Evolutionary conservation across 2,113 vertebrate species (phyloP), one percentile per base, ranked within the genome.

Genomic region (Mormoops blainvillei): DNA sequence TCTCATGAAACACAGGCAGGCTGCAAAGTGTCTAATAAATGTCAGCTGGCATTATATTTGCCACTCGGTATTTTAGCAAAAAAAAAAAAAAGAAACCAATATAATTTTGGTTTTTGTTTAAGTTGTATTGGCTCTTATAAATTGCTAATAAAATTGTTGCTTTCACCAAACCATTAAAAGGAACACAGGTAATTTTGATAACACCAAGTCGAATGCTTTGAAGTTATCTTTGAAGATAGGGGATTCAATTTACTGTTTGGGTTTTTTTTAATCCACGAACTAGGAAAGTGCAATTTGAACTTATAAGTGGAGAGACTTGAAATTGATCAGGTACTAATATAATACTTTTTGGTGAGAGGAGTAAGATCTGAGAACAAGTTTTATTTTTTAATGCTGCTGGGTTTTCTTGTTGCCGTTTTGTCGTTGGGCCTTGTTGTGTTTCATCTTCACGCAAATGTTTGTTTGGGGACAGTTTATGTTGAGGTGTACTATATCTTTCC

Each of bases 401-500:
- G 58, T 91, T 76, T 50, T 74, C 68, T 85, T 48, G 14, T 41
- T 85, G 63, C 48, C 28, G 9, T 58, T 87, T 58, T 77, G 86
- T 16, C 68, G 26, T 65, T 87, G 68, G 90, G 56, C 71, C 80
- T 85, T 87, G 24, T 24, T 95, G 70, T 96, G 15, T 45, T 84
- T 74, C 91, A 95, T 82, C 91, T 98, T 97, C 95, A 97, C 80
- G 14, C 93, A 98, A 96, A 97, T 94, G 70, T 82, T 86, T 98
- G 91, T 95, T 98, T 97, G 94, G 97, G 96, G 96, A 98, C 77
- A 93, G 74, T 97, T 98, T 98, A 92, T 89, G 26, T 63, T 97
- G 41, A 89, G 87, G 16, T 67, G 48, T 71, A 88, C 74, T 95
- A 7, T 41, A 22, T 98, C 93, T 95, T 68, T 95, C 77, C 93